These are phyloP conservation scores for Podarcis raffonei DNA, from an alignment of 2,113 vertebrate species.

Conservation along the genomic window DNA sequence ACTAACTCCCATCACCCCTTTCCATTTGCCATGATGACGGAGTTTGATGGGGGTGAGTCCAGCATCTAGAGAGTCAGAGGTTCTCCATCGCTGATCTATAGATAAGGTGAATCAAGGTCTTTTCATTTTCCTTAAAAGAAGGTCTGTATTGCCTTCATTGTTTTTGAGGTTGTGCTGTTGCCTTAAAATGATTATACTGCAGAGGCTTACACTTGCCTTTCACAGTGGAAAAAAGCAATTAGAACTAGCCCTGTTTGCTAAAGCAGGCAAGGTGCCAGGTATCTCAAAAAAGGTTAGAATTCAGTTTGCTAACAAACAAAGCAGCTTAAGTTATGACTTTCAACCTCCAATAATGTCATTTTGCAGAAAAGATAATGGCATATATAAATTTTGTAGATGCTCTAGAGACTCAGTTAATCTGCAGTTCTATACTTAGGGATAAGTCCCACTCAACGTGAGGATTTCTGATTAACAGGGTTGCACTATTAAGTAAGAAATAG, in stretches of 20 bases:
- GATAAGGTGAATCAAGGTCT: neutral
- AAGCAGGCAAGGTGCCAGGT: neutral
- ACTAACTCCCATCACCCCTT: no score
- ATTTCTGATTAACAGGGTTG: neutral
- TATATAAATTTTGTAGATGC: neutral
- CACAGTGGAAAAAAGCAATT: neutral
- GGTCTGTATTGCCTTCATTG: neutral
- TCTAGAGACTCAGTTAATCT: neutral
- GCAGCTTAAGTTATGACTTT: neutral
- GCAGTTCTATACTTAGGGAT: neutral
- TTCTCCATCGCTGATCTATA: neutral
- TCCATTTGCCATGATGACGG: no score
- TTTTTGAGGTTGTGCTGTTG: neutral
- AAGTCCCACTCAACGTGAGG: no score
- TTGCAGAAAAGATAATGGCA: conserved; percentile 13
- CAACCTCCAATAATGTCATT: neutral
- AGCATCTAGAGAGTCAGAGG: no score
- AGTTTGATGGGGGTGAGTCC: no score
- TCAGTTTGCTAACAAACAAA: neutral
- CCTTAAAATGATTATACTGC: no score
- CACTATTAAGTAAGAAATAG: neutral
- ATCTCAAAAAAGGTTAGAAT: neutral
- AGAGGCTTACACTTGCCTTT: neutral
- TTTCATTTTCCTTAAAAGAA: neutral
- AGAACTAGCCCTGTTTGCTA: neutral